Evolutionary conservation across 2,797 vertebrate species (phyloP).

Genomic region (Sebastes ruberrimus): DNA sequence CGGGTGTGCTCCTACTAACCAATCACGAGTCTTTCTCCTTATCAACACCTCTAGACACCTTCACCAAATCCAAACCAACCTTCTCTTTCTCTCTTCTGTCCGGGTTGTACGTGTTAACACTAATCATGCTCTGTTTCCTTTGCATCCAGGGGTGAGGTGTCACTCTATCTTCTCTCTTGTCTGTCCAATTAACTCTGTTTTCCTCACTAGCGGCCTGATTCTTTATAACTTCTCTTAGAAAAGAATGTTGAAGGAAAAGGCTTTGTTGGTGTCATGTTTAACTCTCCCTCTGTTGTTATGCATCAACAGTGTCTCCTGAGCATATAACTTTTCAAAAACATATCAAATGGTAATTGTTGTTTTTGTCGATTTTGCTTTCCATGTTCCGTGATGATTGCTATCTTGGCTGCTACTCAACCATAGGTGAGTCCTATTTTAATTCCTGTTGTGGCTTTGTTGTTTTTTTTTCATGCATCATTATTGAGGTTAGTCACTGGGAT

Average conservation of each 20-base stretch:
- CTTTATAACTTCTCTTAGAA: conserved; percentile 2
- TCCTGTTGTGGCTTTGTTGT: background rate
- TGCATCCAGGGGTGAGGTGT: conserved; percentile 36
- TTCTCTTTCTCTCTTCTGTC: conserved; percentile 18
- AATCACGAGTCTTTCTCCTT: conserved; percentile 47
- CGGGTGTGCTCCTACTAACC: conserved; percentile 73
- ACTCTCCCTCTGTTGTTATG: background rate
- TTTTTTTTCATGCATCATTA: background rate
- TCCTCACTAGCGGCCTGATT: conserved; percentile 32
- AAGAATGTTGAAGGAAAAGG: background rate
- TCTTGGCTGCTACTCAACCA: background rate
- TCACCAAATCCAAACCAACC: conserved; percentile 33
- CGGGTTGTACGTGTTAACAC: conserved; percentile 44
- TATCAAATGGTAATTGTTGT: conserved; percentile 37
- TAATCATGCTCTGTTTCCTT: conserved; percentile 25
- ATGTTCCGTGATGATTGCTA: conserved; percentile 59
- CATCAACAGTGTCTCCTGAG: conserved; percentile 14
- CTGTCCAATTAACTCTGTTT: conserved; percentile 45
- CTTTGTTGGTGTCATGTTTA: conserved; percentile 16
- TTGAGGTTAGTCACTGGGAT: background rate
- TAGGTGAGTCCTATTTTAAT: conserved; percentile 76
- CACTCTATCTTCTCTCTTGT: conserved; percentile 27
- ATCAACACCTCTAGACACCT: conserved; percentile 32
- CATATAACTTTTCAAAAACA: background rate
- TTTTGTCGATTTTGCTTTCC: conserved; percentile 49